Conservation (phyloP, 2,888 invertebrate species). For the Leptinotarsa rubiginosa region DNA sequence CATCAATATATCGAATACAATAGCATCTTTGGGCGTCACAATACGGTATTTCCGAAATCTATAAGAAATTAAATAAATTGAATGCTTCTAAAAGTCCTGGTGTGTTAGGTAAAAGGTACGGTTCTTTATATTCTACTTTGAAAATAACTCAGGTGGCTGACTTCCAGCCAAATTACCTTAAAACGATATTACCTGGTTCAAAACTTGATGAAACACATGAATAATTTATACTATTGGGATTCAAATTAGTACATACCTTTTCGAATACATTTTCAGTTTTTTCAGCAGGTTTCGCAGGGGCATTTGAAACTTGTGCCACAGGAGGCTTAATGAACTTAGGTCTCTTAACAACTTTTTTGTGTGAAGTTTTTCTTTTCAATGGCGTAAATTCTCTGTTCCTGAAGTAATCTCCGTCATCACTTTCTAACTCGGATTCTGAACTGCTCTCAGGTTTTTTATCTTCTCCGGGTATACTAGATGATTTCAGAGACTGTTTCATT, state of each 20-base stretch:
- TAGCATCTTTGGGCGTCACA: too few species aligned
- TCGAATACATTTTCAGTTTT: slow-evolving; percentile 72
- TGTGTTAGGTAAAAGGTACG: too few species aligned
- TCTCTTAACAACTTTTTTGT: slow-evolving; percentile 69
- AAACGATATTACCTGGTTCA: too few species aligned
- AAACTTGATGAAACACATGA: too few species aligned
- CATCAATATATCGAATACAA: too few species aligned
- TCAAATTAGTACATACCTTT: slow-evolving; percentile 48
- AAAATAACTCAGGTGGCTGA: too few species aligned
- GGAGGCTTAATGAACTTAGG: slow-evolving; percentile 69
- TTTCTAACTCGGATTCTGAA: slow-evolving; percentile 76
- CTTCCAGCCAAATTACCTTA: too few species aligned
- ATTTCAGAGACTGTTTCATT: slow-evolving; percentile 62
- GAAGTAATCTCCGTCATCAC: slow-evolving; percentile 67
- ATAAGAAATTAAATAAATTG: too few species aligned
- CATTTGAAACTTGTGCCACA: slow-evolving; percentile 37
- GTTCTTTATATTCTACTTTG: too few species aligned
- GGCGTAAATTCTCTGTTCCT: slow-evolving; percentile 66
- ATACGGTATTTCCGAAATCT: too few species aligned
- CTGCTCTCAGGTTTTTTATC: slow-evolving; percentile 51
- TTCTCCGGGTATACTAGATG: slow-evolving; percentile 53
- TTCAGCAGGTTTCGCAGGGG: slow-evolving; percentile 56
- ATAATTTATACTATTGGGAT: neutral
- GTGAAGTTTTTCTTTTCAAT: slow-evolving; percentile 65
- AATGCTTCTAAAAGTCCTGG: too few species aligned